Evolutionary conservation across 1,140 invertebrate genomes (phyloP).

Genomic region (Drosophila nigromelanica): DNA sequence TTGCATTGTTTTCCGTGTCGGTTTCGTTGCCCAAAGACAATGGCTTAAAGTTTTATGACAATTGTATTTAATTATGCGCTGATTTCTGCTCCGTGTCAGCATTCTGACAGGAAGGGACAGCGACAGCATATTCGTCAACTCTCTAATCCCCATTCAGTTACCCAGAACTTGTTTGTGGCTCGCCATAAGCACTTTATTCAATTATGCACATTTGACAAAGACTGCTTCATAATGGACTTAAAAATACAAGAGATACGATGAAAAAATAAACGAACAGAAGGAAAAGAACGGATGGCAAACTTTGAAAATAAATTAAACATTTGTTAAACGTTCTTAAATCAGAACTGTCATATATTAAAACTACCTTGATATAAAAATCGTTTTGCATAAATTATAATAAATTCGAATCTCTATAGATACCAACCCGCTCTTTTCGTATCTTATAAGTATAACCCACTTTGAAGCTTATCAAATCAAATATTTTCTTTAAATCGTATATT

Average conservation of each 20-base stretch:
- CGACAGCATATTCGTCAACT: slow-evolving; percentile 6
- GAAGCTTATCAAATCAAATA: too few species aligned
- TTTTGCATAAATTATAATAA: too few species aligned
- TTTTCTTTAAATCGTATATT: too few species aligned
- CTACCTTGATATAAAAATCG: too few species aligned
- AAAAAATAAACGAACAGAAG: not conserved
- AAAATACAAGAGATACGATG: slow-evolving; percentile 14
- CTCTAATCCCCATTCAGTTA: slow-evolving; percentile 10
- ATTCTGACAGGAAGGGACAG: not conserved
- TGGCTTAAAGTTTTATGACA: slow-evolving; percentile 69
- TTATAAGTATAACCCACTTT: too few species aligned
- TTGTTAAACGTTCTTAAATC: too few species aligned
- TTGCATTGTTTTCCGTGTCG: slow-evolving; percentile 2
- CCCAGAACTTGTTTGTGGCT: slow-evolving; percentile 21
- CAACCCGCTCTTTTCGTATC: too few species aligned
- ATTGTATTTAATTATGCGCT: slow-evolving; percentile 78
- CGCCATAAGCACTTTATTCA: slow-evolving; percentile 36
- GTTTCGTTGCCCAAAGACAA: slow-evolving; percentile 47
- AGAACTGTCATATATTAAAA: too few species aligned
- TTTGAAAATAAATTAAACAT: too few species aligned
- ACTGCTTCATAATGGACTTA: slow-evolving; percentile 31
- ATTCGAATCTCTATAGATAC: too few species aligned
- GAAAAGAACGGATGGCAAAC: not conserved
- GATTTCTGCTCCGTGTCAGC: not conserved
- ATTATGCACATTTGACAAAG: slow-evolving; percentile 47